Evolutionary conservation across 2,888 invertebrate species (phyloP), one percentile per base, ranked within the genome.

Genomic region (Diplazon laetatorius): DNA sequence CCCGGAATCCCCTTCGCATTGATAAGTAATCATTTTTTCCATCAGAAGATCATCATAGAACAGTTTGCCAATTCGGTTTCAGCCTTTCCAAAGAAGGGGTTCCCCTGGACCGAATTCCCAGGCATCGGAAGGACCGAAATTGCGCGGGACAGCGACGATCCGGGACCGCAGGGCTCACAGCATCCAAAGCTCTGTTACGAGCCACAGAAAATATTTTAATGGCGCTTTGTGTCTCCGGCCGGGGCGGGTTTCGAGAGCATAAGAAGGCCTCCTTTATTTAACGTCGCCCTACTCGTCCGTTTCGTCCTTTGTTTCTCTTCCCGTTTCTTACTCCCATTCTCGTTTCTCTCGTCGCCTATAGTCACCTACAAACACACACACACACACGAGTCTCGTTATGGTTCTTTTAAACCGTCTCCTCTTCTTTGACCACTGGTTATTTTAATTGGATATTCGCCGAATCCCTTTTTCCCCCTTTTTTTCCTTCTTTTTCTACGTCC

Each of bases 361-460:
- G 46, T 18, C 35, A 18, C 62, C 65, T 55, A 62, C 65, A 63
- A 66, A 65, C 60, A 6, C 65, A 70, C 73, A n/a, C n/a, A n/a
- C n/a, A n/a, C n/a, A n/a, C 78, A 63, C 68, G 69, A 62, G 65
- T 59, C 80, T 82, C 82, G 82, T 82, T 81, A 81, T 81, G 77
- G 76, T 81, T 81, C 78, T 82, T 81, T 81, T 73, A 77, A 74
- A 60, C 68, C 78, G 63, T 75, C 71, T 72, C 63, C 74, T 70
- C 69, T 39, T 66, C 78, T 79, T 84, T 85, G 86, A 86, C 88
- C 88, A 86, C 87, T 87, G 88, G 90, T 88, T 89, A 91, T 89
- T 91, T 91, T 91, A 91, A 91, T 91, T 91, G 91, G 91, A 90
- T 90, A 90, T 90, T 89, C 89, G 89, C 83, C 88, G 88, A 89